A percentile compares a stretch with the other conserved stretches of the same genome.
Conservation (phyloP, 2,113 vertebrate species). For the Argyrosomus japonicus region DNA sequence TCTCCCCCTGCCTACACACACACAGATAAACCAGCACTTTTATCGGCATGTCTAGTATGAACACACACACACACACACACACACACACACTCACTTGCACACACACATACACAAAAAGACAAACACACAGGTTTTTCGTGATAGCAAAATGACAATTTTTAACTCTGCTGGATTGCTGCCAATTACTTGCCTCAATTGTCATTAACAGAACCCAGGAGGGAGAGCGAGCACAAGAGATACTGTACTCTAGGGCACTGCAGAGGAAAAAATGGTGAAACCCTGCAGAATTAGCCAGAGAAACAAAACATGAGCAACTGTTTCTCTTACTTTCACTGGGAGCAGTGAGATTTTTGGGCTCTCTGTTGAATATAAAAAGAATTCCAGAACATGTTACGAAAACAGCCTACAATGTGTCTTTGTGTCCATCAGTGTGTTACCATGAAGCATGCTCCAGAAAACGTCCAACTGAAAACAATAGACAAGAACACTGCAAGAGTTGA, state of each 20-base stretch:
- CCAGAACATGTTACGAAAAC: background rate
- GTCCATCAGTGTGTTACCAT: background rate
- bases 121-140: background rate
- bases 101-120: background rate
- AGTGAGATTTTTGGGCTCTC: background rate
- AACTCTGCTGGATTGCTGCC: conserved; percentile 14
- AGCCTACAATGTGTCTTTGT: background rate
- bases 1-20: too few relatives aligned
- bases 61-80: conserved; percentile 1
- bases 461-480: background rate
- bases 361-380: background rate
- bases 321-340: background rate
- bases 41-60: too few relatives aligned
- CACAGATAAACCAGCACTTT: too few relatives aligned
- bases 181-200: conserved; percentile 17
- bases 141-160: background rate
- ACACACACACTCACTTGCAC: background rate
- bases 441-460: background rate
- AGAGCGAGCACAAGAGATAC: background rate
- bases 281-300: background rate
- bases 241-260: background rate
- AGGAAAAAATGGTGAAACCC: background rate
- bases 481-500: too few relatives aligned
- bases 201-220: conserved; percentile 25
- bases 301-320: background rate